phyloP scores from a whole-genome alignment of 2,113 vertebrate species.

The Oostethus manadensis region DNA sequence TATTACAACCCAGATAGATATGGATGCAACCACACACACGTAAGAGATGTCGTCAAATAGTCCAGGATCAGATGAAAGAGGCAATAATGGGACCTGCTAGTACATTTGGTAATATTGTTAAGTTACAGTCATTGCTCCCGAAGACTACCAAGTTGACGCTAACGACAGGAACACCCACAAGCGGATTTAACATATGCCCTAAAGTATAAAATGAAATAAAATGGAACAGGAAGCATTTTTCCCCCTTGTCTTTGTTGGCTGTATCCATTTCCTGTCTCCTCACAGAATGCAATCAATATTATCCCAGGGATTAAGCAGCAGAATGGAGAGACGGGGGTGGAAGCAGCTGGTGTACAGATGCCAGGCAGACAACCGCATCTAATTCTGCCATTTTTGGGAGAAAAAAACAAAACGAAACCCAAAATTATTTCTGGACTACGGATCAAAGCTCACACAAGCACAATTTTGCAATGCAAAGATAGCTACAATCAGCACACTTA shows the following conservation, averaged over 20 bases:
- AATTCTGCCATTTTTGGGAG: constrained; percentile 15
- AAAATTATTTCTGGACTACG: background rate
- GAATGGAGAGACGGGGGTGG: background rate
- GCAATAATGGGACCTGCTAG: constrained; percentile 6
- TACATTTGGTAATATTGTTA: constrained; percentile 1
- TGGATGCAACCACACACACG: constrained; percentile 18
- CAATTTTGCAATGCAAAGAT: too few relatives aligned
- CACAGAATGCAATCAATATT: constrained; percentile 20
- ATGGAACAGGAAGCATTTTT: background rate
- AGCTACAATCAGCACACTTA: too few relatives aligned
- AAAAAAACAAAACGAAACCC: constrained; percentile 1
- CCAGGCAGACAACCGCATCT: background rate
- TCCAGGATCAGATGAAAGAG: constrained; percentile 20
- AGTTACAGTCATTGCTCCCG: background rate
- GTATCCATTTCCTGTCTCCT: constrained; percentile 23
- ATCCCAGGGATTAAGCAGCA: constrained; percentile 20
- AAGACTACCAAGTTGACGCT: background rate
- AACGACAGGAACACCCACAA: constrained; percentile 26
- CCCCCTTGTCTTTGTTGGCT: constrained; percentile 12
- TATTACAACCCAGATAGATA: constrained; percentile 33
- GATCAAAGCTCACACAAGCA: background rate
- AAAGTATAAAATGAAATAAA: background rate
- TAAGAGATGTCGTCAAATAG: constrained; percentile 16
- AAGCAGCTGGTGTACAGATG: constrained; percentile 4
- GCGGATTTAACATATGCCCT: constrained; percentile 1